A percentile compares a stretch with the other conserved stretches of the same genome.
Evolutionary conservation across 2,797 vertebrate species (phyloP).

Genomic region (Siniperca scherzeri): DNA sequence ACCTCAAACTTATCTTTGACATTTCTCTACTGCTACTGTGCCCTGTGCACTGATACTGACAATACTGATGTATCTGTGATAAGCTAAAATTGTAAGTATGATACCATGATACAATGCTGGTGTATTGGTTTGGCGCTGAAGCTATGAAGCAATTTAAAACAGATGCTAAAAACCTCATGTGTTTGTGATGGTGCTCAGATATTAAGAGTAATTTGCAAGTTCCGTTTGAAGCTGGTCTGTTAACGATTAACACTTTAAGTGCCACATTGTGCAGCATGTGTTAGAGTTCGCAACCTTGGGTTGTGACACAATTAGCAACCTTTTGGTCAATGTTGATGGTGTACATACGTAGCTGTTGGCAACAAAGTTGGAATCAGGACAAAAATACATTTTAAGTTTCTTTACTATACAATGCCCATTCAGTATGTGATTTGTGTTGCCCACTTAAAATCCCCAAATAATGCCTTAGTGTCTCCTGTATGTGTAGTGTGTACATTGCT

Average conservation of each 20-base stretch:
- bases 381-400: neutral
- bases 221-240: slow-evolving; percentile 1
- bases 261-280: neutral
- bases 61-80: neutral
- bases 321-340: slow-evolving; percentile 8
- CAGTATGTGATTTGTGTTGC: neutral
- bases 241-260: neutral
- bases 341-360: neutral
- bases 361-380: neutral
- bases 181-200: neutral
- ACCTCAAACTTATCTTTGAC: neutral
- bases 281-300: neutral
- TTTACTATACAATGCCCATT: neutral
- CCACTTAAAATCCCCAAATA: neutral
- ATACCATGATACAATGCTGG: neutral
- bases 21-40: neutral
- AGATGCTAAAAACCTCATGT: neutral
- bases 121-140: neutral
- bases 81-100: neutral
- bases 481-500: neutral
- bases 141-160: neutral
- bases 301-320: slow-evolving; percentile 1
- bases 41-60: too few relatives aligned
- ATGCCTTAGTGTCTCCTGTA: neutral
- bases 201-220: neutral